Evolutionary conservation across 2,797 vertebrate genomes (phyloP), one percentile per base, ranked within the genome.

Genomic region (Microhierax caerulescens): DNA sequence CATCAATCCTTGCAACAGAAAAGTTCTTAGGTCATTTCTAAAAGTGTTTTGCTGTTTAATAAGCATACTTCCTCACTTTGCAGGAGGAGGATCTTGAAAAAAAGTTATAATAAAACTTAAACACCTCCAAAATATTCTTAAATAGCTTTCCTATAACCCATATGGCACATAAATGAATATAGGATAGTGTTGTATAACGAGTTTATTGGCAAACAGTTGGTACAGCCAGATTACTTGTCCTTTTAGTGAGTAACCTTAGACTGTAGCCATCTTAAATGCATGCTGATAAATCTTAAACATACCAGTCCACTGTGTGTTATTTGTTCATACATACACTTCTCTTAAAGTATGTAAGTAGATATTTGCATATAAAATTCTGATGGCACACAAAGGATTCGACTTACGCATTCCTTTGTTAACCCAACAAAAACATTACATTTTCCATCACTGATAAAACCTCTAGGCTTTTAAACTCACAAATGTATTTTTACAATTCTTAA

Each of bases 401-500:
- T 92, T 93, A 90, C 45, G 56, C 75, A 79, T 96, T 94, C 92
- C 76, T 86, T 61, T 77, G 32, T 57, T 88, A 93, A 85, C 57
- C 73, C 86, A 90, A 17, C 28, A 56, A 88, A 79, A 47, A 17
- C 61, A 13, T 54, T 76, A 24, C 5, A 22, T 84, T 96, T 95
- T 74, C 78, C 76, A 80, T 70, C 61, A 45, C 0, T 78, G 87
- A 95, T 61, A 82, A 91, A 97, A 88, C 59, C 67, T 85, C 72
- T 73, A 92, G 85, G 91, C 79, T 93, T 97, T 96, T 97, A 95
- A 97, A 93, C 53, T 81, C 64, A 30, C 69, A 64, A 92, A 95
- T n/a, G 79, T 88, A 97, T 88, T 94, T 94, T 96, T 91, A 96
- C 93, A 97, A 97, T 95, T 96, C 76, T 27, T 84, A 97, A 92